Percentiles rank a stretch among this genome's conserved stretches.
These are phyloP conservation scores for Regulus satrapa DNA, from an alignment of 2,113 vertebrate genomes.

Conservation along the genomic window DNA sequence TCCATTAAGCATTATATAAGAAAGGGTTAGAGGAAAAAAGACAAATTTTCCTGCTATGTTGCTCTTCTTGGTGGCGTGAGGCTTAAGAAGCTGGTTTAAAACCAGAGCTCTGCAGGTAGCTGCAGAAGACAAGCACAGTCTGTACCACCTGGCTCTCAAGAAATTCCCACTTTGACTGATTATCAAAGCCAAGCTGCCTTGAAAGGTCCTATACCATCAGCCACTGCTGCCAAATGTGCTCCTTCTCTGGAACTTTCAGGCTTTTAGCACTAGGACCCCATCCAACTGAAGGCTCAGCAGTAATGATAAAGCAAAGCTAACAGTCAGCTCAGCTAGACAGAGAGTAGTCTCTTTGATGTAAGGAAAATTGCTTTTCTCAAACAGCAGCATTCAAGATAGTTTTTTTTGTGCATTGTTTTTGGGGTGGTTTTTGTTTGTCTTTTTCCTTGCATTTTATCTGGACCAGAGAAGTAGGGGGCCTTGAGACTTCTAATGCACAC, in stretches of 20 bases:
- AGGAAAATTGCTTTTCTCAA: background rate
- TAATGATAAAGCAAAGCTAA: conserved; percentile 69
- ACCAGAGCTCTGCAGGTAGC: background rate
- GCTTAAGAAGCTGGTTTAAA: background rate
- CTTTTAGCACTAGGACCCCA: conserved; percentile 67
- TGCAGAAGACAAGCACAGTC: background rate
- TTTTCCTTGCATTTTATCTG: background rate
- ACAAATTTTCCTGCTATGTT: background rate
- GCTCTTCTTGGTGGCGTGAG: background rate
- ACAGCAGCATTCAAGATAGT: background rate
- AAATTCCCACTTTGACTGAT: conserved; percentile 37
- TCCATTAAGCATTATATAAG: background rate
- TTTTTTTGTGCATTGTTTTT: background rate
- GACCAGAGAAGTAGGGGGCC: background rate
- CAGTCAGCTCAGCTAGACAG: conserved; percentile 6
- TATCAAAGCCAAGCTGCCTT: conserved; percentile 18
- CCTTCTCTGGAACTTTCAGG: conserved; percentile 43
- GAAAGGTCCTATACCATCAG: background rate
- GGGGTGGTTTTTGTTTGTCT: too few species aligned
- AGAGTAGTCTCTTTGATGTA: conserved; percentile 36
- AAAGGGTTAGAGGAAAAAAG: background rate
- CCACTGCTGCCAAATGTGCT: conserved; percentile 38
- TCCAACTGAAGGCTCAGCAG: conserved; percentile 64
- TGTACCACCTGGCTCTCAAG: conserved; percentile 1
- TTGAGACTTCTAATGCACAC: background rate